Conservation (phyloP, 2,113 vertebrate species). For the Mesembrinibis cayennensis region DNA sequence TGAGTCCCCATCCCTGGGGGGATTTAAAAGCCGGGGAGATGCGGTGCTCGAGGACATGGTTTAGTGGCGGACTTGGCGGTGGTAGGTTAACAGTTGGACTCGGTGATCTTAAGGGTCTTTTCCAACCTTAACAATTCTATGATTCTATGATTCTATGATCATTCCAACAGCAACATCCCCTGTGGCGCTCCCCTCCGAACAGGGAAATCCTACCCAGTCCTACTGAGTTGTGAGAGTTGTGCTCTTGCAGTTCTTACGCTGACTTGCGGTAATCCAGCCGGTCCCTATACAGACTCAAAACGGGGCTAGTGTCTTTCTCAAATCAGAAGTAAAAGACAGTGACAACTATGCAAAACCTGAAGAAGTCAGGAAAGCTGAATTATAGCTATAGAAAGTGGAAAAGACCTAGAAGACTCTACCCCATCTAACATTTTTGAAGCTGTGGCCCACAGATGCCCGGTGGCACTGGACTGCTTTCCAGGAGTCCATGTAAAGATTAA, state of each 20-base stretch:
- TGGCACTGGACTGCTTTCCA: background rate
- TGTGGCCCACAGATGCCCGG: rapidly evolving
- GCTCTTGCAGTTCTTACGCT: background rate
- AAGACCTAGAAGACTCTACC: background rate
- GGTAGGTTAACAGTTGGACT: too few relatives aligned
- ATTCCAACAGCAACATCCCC: background rate
- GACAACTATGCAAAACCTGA: background rate
- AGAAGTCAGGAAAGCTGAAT: background rate
- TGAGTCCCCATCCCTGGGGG: too few relatives aligned
- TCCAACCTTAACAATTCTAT: too few relatives aligned
- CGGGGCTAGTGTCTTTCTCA: background rate
- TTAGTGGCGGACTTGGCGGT: too few relatives aligned
- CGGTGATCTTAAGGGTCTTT: too few relatives aligned
- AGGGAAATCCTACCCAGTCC: background rate
- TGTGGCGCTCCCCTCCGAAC: rapidly evolving
- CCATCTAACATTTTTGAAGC: background rate
- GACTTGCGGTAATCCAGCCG: background rate
- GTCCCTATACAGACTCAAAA: background rate
- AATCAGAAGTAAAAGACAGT: background rate
- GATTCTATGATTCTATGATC: too few relatives aligned
- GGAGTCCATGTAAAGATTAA: background rate
- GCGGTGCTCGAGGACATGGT: too few relatives aligned
- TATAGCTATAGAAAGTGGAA: background rate
- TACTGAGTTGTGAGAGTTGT: background rate
- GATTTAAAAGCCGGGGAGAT: too few relatives aligned